Evolutionary conservation across 2,888 invertebrate genomes (phyloP).

Genomic region (Cheilosia impressa): DNA sequence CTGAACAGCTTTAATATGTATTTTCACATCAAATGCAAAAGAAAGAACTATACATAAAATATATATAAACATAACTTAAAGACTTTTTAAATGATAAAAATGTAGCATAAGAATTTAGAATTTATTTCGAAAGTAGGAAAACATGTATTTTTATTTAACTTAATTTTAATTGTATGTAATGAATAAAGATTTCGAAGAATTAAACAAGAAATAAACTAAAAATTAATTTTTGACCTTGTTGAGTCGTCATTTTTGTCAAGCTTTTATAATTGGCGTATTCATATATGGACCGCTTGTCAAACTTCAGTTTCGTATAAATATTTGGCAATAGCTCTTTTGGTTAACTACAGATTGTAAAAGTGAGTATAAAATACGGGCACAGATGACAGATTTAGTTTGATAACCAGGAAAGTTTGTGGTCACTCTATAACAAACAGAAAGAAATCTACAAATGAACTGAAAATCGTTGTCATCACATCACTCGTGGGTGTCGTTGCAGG

Average conservation of each 20-base stretch:
- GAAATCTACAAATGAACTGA: too few relatives aligned
- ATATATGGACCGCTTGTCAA: too few relatives aligned
- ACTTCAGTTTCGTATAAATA: too few relatives aligned
- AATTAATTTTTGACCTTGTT: not conserved
- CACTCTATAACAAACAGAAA: too few relatives aligned
- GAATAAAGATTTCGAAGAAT: constrained; percentile 9
- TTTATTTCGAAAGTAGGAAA: not conserved
- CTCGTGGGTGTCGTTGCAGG: too few relatives aligned
- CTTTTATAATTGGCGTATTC: too few relatives aligned
- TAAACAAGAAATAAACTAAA: constrained; percentile 17
- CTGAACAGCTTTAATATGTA: constrained; percentile 62
- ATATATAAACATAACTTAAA: constrained; percentile 34
- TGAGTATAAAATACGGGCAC: too few relatives aligned
- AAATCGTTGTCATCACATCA: too few relatives aligned
- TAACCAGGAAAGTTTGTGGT: too few relatives aligned
- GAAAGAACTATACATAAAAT: constrained; percentile 5
- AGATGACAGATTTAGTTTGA: too few relatives aligned
- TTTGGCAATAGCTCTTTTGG: too few relatives aligned
- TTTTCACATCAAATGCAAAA: constrained; percentile 49
- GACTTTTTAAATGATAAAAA: constrained; percentile 53
- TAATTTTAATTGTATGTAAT: constrained; percentile 11
- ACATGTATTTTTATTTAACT: constrained; percentile 27
- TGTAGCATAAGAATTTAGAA: constrained; percentile 10
- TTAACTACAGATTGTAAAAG: too few relatives aligned
- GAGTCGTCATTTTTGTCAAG: not conserved